These are phyloP conservation scores for Synanthedon vespiformis DNA, from an alignment of 2,888 invertebrate species.

Conservation along the genomic window DNA sequence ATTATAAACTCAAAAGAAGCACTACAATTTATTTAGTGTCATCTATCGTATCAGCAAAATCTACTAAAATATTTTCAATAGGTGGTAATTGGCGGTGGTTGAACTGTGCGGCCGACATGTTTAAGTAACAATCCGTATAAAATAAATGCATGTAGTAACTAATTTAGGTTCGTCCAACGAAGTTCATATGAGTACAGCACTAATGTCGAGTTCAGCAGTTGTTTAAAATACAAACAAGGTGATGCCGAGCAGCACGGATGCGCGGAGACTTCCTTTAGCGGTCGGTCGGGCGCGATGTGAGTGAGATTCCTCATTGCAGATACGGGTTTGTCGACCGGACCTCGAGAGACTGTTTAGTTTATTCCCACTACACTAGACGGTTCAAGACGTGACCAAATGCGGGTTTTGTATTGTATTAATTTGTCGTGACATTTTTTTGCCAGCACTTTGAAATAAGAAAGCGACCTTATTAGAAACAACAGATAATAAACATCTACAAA, in stretches of 20 bases:
- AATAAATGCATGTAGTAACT: no score
- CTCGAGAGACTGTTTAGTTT: slow-evolving; percentile 14
- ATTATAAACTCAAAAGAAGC: no score
- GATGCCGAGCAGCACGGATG: slow-evolving; percentile 16
- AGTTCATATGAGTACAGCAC: no score
- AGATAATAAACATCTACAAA: no score
- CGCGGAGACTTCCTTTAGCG: slow-evolving; percentile 26
- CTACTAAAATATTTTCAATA: no score
- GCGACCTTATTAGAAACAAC: no score
- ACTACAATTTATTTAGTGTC: no score
- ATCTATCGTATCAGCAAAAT: no score
- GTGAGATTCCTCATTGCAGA: slow-evolving; percentile 26
- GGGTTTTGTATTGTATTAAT: not conserved
- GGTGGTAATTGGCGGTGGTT: no score
- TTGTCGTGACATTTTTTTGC: not conserved
- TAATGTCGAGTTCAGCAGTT: not conserved
- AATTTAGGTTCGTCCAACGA: no score
- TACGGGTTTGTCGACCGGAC: slow-evolving; percentile 36
- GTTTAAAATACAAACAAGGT: not conserved
- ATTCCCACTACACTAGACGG: slow-evolving; percentile 5
- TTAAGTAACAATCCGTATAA: no score
- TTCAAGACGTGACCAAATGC: slow-evolving; percentile 3
- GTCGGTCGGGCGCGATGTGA: slow-evolving; percentile 15
- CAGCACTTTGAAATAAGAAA: not conserved
- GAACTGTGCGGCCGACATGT: no score